Conservation (phyloP, 1,140 invertebrate genomes). For the Bombus picipes region DNA sequence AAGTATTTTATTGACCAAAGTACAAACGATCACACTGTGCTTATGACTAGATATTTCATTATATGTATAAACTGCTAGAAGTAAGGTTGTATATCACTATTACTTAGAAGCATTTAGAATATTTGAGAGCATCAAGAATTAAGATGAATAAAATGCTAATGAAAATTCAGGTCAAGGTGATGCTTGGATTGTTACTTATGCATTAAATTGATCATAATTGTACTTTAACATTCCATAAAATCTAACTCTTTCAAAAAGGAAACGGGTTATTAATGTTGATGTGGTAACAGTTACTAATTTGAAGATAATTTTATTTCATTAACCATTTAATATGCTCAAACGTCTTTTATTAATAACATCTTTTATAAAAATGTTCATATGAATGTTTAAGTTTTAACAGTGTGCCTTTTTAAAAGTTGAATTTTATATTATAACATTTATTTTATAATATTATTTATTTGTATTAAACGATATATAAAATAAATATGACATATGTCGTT, state of each 20-base stretch:
- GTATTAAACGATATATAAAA: neutral
- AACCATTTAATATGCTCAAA: neutral
- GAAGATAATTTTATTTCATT: neutral
- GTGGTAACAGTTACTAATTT: neutral
- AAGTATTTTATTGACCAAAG: conserved; percentile 14
- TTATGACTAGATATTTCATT: conserved; percentile 10
- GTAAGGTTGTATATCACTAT: neutral
- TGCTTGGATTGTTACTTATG: neutral
- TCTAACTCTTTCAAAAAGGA: conserved; percentile 17
- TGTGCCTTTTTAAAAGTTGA: neutral
- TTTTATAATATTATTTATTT: conserved; percentile 44
- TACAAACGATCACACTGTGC: conserved; percentile 7
- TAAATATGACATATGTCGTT: neutral
- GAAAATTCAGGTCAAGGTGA: neutral
- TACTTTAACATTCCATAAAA: conserved; percentile 34
- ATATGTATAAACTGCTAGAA: neutral
- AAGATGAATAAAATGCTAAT: neutral
- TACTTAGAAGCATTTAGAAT: neutral
- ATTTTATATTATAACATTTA: conserved; percentile 13
- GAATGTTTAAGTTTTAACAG: neutral
- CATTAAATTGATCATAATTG: neutral
- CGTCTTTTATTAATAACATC: neutral
- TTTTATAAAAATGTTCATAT: neutral
- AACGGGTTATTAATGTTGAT: neutral
- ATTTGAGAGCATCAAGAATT: neutral